Evolutionary conservation across 1,140 invertebrate species (phyloP), one percentile per base, ranked within the genome.

Genomic region (Megalonaias nervosa): DNA sequence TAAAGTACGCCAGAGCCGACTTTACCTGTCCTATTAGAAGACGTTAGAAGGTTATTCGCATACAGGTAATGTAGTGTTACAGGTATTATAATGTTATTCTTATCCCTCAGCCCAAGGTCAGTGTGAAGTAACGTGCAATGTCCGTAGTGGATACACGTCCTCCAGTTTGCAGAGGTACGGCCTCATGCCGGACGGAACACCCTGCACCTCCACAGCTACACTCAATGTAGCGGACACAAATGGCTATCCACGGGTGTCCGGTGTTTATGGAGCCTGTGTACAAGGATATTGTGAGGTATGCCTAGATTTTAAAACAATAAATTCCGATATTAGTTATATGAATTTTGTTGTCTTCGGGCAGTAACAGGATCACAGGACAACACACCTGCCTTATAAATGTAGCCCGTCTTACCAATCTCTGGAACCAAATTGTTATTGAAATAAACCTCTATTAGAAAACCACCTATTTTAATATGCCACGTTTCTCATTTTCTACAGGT

Each of bases 151-250:
- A 19, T 61, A 61, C 55, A 69, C 23, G 4, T 71, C 57, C 1
- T 55, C 57, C 17, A n/a, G 5, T 56, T 67, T 31, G 3, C 70
- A 72, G 65, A 60, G 76, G n/a, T 64, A 67, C 38, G 76, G 76
- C 69, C 66, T 78, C 56, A 78, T 78, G 59, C 76, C 76, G 13
- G 71, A 78, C 48, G 76, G 76, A 26, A 73, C 76, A 23, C 59
- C 64, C 6, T 78, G 76, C 55, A 61, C 48, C 9, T 57, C 65
- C 14, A 15, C 66, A 31, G 23, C 21, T n/a, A 19, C 64, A n/a
- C 57, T 31, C 21, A 68, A 59, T 48, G 48, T 71, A 60, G 58
- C 56, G 15, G 76, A 78, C 19, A 67, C 19, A 15, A 67, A 69
- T n/a, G 68, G 64, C 21, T 61, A 73, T 64, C 76, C 76, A 2